Evolutionary conservation across 2,888 invertebrate genomes (phyloP).

Genomic region (Pterostichus niger): DNA sequence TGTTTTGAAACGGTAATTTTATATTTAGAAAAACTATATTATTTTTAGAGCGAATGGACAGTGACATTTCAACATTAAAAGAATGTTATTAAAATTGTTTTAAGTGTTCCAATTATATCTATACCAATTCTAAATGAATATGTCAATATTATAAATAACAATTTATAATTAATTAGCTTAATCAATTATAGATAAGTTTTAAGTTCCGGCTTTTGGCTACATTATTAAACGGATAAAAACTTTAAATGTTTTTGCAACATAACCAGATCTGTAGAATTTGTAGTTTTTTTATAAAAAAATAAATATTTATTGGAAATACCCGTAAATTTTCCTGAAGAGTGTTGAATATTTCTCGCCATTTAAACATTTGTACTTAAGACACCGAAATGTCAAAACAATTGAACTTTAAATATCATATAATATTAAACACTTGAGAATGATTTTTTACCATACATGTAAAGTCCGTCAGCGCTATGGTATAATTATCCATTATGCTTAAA

Average conservation of each 20-base stretch:
- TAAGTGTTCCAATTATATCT: conserved; percentile 4
- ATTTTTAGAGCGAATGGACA: neutral
- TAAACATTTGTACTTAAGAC: conserved; percentile 11
- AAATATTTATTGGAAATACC: conserved; percentile 3
- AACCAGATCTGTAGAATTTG: neutral
- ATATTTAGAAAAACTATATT: conserved; percentile 12
- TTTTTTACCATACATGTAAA: conserved; percentile 32
- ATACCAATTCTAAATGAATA: conserved; percentile 11
- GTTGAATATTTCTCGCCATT: conserved; percentile 28
- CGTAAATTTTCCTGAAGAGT: neutral
- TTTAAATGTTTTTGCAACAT: neutral
- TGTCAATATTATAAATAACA: conserved; percentile 16
- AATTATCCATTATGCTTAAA: conserved; percentile 24
- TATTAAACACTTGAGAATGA: conserved; percentile 13
- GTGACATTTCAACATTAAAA: conserved; percentile 23
- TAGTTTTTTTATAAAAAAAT: neutral
- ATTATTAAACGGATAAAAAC: neutral
- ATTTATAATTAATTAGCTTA: neutral
- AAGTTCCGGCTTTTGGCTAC: neutral
- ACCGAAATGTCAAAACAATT: conserved; percentile 58
- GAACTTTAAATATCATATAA: conserved; percentile 61
- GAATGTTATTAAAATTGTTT: conserved; percentile 8
- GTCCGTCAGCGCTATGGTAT: conserved; percentile 7
- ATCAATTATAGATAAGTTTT: neutral
- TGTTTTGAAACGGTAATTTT: neutral